A percentile compares a stretch with the other conserved stretches of the same genome.
Conservation (phyloP, 1,140 invertebrate species). For the Ridgeia piscesae region DNA sequence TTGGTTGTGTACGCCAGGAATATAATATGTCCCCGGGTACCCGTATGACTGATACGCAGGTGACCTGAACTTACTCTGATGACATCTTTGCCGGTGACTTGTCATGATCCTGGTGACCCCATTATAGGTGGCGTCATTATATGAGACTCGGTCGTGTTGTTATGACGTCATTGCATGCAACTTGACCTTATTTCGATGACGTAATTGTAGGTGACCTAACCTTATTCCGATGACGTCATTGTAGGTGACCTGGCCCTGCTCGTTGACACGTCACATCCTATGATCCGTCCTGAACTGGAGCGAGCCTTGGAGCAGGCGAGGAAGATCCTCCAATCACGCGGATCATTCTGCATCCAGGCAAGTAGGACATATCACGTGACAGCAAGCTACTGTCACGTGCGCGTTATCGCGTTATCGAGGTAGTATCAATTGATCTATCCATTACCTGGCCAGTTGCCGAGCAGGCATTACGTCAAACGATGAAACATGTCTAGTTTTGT, state of each 20-base stretch:
- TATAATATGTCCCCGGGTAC: no score
- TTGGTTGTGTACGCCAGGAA: no score
- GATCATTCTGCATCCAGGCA: conserved; percentile 29
- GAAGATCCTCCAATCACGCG: conserved; percentile 29
- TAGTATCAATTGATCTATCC: no score
- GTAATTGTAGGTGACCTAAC: background rate
- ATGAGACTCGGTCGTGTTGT: conserved; percentile 21
- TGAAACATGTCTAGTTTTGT: no score
- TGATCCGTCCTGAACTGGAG: conserved; percentile 30
- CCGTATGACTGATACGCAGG: no score
- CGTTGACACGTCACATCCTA: conserved; percentile 31
- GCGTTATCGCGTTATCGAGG: no score
- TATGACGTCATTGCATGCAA: conserved; percentile 1
- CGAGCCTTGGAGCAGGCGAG: conserved; percentile 26
- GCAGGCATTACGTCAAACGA: no score
- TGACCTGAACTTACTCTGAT: background rate
- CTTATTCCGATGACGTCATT: background rate
- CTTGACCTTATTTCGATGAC: background rate
- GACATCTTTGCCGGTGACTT: background rate
- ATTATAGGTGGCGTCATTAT: conserved; percentile 14
- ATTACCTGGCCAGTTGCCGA: no score
- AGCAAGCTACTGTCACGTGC: background rate
- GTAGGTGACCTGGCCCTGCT: conserved; percentile 30
- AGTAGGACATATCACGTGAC: background rate
- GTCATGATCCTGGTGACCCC: background rate